Conservation (phyloP, 2,113 vertebrate genomes). For the Brachirus orientalis region DNA sequence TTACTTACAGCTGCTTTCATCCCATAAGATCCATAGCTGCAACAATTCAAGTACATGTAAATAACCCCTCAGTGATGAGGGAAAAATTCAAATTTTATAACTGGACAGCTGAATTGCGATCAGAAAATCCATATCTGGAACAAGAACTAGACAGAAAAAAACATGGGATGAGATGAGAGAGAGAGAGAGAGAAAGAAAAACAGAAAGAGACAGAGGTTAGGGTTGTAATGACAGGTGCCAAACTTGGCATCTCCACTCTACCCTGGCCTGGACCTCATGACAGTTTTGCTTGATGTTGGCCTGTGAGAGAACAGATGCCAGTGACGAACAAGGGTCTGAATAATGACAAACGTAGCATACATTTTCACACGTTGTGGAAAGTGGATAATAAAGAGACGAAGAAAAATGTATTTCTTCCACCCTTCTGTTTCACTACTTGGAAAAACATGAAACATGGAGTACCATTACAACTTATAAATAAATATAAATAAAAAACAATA, state of each 20-base stretch:
- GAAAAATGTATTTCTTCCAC: background rate
- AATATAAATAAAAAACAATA: no score
- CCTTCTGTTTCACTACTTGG: no score
- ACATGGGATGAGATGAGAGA: background rate
- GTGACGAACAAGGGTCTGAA: background rate
- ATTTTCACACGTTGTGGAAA: background rate
- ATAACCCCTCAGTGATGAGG: background rate
- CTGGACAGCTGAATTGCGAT: background rate
- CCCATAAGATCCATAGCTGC: background rate
- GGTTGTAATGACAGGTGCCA: conserved; percentile 9
- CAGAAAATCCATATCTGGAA: background rate
- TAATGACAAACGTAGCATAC: background rate
- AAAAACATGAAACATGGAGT: no score
- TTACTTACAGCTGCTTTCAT: background rate
- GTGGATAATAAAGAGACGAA: background rate
- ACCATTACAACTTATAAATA: no score
- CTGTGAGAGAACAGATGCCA: background rate
- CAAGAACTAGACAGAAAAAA: background rate
- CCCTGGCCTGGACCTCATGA: conserved; percentile 22
- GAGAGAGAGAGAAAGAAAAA: background rate
- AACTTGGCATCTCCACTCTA: conserved; percentile 11
- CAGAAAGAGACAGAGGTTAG: no score
- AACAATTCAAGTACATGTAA: background rate
- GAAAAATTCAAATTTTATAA: background rate
- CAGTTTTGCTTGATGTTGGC: no score